phyloP scores from a whole-genome alignment of 2,888 invertebrate species.

The Opisthograptis luteolata region DNA sequence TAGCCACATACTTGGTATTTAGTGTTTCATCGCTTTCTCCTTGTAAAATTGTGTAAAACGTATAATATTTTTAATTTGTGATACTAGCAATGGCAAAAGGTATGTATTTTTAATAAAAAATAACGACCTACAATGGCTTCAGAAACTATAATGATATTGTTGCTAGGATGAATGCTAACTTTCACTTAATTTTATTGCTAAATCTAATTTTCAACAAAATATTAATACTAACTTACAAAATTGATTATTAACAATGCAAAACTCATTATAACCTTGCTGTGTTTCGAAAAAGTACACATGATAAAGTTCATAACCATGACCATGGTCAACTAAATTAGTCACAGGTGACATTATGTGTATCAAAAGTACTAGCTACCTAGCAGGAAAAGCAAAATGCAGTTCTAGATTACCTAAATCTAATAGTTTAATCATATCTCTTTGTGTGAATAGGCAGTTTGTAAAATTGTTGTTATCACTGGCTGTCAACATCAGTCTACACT shows the following conservation, averaged over 20 bases:
- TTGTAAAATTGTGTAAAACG: constrained; percentile 35
- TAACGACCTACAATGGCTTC: constrained; percentile 1
- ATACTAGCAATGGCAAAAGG: constrained; percentile 50
- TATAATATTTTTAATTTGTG: constrained; percentile 33
- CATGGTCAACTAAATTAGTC: neutral
- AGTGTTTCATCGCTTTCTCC: constrained; percentile 58
- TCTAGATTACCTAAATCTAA: too few relatives aligned
- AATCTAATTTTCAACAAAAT: neutral
- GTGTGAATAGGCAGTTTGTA: too few relatives aligned
- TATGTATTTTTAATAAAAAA: constrained; percentile 39
- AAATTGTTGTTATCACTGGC: too few relatives aligned
- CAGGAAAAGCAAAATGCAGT: too few relatives aligned
- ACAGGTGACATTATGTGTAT: constrained; percentile 12
- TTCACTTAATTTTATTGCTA: constrained; percentile 24
- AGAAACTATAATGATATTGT: constrained; percentile 13
- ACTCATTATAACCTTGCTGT: neutral
- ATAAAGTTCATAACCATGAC: constrained; percentile 1
- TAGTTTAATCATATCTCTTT: too few relatives aligned
- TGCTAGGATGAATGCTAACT: constrained; percentile 22
- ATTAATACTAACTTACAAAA: neutral
- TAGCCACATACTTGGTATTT: constrained; percentile 51
- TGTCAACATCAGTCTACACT: too few relatives aligned
- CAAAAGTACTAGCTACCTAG: too few relatives aligned
- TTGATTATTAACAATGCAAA: neutral
- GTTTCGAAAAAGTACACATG: neutral